phyloP scores from a whole-genome alignment of 2,113 vertebrate species.

The Syngnathus typhle region DNA sequence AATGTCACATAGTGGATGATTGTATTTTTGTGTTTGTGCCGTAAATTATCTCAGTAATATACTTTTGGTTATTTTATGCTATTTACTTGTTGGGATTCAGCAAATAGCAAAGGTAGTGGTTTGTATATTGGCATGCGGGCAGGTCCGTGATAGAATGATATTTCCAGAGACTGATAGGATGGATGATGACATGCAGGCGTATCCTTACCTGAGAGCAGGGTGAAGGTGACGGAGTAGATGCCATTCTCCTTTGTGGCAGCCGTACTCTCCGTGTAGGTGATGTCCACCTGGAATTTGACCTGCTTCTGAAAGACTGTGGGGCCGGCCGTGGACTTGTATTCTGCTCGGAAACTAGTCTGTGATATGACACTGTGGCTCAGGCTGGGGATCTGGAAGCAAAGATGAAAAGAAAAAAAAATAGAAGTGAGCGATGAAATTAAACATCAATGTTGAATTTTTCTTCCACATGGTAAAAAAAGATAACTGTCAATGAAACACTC shows the following conservation, averaged over 20 bases:
- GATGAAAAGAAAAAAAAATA: slow-evolving; percentile 15
- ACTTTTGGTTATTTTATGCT: background rate
- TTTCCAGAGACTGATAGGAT: background rate
- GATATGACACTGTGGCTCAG: slow-evolving; percentile 98
- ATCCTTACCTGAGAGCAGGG: slow-evolving; percentile 89
- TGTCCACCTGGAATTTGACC: slow-evolving; percentile 98
- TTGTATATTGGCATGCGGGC: background rate
- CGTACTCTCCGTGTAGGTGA: slow-evolving; percentile 95
- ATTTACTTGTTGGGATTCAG: background rate
- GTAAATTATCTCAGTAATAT: background rate
- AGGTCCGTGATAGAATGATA: background rate
- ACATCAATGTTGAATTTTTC: slow-evolving; percentile 30
- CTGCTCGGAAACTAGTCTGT: slow-evolving; percentile 96
- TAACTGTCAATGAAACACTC: slow-evolving; percentile 51
- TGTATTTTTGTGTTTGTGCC: background rate
- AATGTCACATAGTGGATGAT: background rate
- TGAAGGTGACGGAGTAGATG: slow-evolving; percentile 99
- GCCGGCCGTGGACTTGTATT: slow-evolving; percentile 95
- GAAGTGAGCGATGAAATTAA: slow-evolving; percentile 37
- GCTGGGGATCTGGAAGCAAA: slow-evolving; percentile 80
- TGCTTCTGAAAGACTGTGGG: slow-evolving; percentile 99
- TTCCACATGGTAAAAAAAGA: background rate
- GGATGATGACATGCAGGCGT: background rate
- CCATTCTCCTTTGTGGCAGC: slow-evolving; percentile 90
- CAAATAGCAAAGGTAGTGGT: background rate